Conservation (phyloP, 2,888 invertebrate genomes). For the Caenorhabditis sp. region DNA sequence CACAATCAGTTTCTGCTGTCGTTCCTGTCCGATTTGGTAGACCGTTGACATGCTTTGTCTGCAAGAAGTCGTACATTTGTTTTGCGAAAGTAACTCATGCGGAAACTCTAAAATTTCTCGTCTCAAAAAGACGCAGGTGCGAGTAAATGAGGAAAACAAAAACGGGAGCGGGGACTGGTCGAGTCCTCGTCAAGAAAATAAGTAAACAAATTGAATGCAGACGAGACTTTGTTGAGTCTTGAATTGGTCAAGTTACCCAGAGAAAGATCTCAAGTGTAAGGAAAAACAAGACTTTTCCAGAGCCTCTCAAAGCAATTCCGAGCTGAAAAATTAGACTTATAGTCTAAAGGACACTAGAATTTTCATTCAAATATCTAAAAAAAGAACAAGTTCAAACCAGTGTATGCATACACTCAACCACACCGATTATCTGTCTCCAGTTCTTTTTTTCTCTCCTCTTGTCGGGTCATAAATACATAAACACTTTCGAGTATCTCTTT, state of each 20-base stretch:
- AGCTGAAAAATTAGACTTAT: too few species aligned
- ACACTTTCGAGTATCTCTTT: slow-evolving; percentile 27
- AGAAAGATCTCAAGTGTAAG: too few species aligned
- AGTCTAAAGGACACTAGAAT: background rate
- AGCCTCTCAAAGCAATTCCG: too few species aligned
- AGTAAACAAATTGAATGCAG: slow-evolving; percentile 3
- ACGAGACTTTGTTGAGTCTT: background rate
- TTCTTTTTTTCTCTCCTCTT: slow-evolving; percentile 26
- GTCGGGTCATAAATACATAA: slow-evolving; percentile 53
- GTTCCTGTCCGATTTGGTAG: slow-evolving; percentile 55
- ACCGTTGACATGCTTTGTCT: slow-evolving; percentile 57
- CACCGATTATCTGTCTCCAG: slow-evolving; percentile 51
- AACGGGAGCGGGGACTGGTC: slow-evolving; percentile 5
- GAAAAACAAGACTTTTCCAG: too few species aligned
- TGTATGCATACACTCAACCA: slow-evolving; percentile 16
- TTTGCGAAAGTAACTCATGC: slow-evolving; percentile 20
- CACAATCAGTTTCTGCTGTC: slow-evolving; percentile 55
- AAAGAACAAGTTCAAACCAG: slow-evolving; percentile 16
- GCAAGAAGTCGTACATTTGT: slow-evolving; percentile 18
- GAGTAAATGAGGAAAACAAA: slow-evolving; percentile 17
- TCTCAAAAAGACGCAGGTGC: slow-evolving; percentile 26
- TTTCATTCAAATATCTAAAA: too few species aligned
- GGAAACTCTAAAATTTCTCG: slow-evolving; percentile 13
- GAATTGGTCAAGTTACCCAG: too few species aligned
- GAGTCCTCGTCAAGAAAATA: slow-evolving; percentile 21